Conservation (phyloP, 2,888 invertebrate species). For the Smittia sp. region DNA sequence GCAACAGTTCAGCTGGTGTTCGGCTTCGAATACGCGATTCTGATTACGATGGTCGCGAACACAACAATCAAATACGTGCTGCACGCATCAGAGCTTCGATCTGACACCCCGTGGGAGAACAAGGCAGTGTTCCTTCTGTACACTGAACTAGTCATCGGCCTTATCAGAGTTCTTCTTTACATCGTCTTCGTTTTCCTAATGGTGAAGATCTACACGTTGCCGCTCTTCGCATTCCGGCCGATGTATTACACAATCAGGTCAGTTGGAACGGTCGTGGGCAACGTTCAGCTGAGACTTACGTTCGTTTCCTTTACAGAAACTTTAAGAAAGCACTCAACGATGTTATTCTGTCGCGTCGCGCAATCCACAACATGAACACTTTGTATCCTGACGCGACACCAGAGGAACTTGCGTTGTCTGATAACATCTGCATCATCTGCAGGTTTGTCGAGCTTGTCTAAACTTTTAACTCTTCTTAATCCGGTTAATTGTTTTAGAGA, state of each 20-base stretch:
- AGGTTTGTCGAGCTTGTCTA: conserved; percentile 55
- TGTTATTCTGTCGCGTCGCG: conserved; percentile 92
- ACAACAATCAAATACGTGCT: conserved; percentile 88
- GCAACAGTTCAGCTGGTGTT: conserved; percentile 98
- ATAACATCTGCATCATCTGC: conserved; percentile 99
- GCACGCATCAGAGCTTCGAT: conserved; percentile 76
- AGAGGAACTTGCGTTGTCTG: conserved; percentile 86
- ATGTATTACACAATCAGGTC: conserved; percentile 98
- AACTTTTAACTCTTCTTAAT: background rate
- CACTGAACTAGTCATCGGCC: conserved; percentile 91
- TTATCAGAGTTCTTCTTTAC: conserved; percentile 81
- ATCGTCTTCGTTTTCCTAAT: conserved; percentile 91
- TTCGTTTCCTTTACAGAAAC: conserved; percentile 59
- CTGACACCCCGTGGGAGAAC: conserved; percentile 97
- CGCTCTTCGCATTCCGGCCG: conserved; percentile 96
- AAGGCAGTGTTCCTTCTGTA: conserved; percentile 97
- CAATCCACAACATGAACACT: conserved; percentile 97
- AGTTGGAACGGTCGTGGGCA: conserved; percentile 44
- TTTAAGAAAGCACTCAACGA: conserved; percentile 98
- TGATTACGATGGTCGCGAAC: conserved; percentile 89
- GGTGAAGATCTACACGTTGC: conserved; percentile 95
- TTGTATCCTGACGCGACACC: conserved; percentile 93
- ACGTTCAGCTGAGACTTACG: background rate
- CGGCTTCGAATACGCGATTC: conserved; percentile 98
- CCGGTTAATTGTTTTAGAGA: conserved; percentile 54